Evolutionary conservation across 2,113 vertebrate species (phyloP).

Genomic region (Tricholaema leucomelas): DNA sequence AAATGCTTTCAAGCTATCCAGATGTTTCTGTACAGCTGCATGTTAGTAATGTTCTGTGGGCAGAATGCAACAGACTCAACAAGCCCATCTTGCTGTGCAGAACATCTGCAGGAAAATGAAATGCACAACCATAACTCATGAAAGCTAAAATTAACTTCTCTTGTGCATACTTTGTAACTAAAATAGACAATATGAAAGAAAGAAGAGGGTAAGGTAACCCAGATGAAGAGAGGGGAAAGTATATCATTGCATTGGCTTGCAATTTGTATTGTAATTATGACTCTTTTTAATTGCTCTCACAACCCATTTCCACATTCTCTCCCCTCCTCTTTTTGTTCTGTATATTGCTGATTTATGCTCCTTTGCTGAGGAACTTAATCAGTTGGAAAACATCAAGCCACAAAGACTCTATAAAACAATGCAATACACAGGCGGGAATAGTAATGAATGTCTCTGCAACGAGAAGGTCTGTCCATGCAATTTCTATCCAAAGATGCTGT

Average conservation of each 20-base stretch:
- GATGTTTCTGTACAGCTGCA: slow-evolving; percentile 35
- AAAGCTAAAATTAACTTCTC: slow-evolving; percentile 31
- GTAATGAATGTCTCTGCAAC: not conserved
- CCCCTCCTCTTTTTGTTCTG: not conserved
- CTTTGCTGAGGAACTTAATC: not conserved
- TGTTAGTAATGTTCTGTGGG: not conserved
- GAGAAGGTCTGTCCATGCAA: not conserved
- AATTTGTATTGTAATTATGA: not conserved
- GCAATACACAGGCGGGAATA: not conserved
- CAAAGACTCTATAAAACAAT: not conserved
- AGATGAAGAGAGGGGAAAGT: not conserved
- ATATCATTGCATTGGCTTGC: not conserved
- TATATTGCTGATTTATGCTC: not conserved
- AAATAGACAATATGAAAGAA: not conserved
- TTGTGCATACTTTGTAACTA: not conserved
- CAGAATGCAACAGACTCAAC: not conserved
- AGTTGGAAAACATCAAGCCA: slow-evolving; percentile 1
- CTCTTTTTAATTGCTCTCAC: not conserved
- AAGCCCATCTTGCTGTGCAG: not conserved
- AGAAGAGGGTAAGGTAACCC: not conserved
- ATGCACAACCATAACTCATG: not conserved
- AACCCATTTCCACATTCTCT: not conserved
- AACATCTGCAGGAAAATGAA: slow-evolving; percentile 54
- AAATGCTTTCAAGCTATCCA: slow-evolving; percentile 9
- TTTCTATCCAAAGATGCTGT: not conserved